Percentiles rank a stretch among this genome's conserved stretches.
Conservation (phyloP, 2,888 invertebrate genomes). For the Epirrita christyi region DNA sequence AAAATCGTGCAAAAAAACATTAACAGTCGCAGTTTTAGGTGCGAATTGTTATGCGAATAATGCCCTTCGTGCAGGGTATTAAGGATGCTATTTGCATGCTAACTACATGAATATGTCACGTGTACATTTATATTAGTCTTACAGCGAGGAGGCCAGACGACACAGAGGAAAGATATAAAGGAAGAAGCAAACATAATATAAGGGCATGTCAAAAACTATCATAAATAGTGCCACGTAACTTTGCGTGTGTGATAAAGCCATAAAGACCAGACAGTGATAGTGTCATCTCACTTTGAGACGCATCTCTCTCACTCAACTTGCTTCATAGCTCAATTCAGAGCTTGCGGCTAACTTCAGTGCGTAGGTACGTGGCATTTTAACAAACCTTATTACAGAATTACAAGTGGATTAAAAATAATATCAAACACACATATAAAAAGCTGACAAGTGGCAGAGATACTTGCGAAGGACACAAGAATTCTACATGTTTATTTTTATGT, state of each 20-base stretch:
- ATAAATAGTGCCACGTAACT: background rate
- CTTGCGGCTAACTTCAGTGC: background rate
- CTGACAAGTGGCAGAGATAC: conserved; percentile 23
- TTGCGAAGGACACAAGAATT: conserved; percentile 15
- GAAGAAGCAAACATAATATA: conserved; percentile 16
- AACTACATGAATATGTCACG: conserved; percentile 51
- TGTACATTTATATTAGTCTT: conserved; percentile 58
- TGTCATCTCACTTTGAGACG: no score
- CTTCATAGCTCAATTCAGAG: no score
- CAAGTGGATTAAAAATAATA: background rate
- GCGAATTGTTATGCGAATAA: conserved; percentile 31
- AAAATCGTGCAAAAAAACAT: conserved; percentile 36
- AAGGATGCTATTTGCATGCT: conserved; percentile 41
- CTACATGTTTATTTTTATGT: background rate
- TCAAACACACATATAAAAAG: conserved; percentile 1
- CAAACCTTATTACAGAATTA: conserved; percentile 3
- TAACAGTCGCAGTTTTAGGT: conserved; percentile 34
- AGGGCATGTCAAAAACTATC: conserved; percentile 9
- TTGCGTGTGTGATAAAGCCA: background rate
- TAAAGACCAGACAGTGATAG: no score
- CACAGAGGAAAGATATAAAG: conserved; percentile 44
- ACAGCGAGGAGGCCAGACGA: conserved; percentile 59
- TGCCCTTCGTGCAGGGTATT: conserved; percentile 32
- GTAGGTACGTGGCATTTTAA: conserved; percentile 7
- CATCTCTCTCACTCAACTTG: no score